These are phyloP conservation scores for Hypotaenidia okinawae DNA, from an alignment of 2,797 vertebrate species.

Conservation along the genomic window DNA sequence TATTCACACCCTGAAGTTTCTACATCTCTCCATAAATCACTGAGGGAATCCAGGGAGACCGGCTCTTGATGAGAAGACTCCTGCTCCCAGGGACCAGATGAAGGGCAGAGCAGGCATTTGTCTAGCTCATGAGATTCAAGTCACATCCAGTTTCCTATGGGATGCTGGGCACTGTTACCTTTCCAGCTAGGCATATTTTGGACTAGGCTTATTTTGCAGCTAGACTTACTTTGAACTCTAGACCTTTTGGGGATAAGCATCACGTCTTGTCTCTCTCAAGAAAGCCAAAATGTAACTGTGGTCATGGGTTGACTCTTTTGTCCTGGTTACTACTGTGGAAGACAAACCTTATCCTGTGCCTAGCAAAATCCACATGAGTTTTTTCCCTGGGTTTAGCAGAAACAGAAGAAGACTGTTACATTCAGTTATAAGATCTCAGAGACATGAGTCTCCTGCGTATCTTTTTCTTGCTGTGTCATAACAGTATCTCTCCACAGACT, in stretches of 20 bases:
- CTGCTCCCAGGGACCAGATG: background rate
- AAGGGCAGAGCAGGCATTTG: background rate
- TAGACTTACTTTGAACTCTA: background rate
- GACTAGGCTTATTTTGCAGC: background rate
- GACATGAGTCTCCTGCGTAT: background rate
- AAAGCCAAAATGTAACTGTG: background rate
- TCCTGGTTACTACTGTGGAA: background rate
- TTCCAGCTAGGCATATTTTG: background rate
- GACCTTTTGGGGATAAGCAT: background rate
- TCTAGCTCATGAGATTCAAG: background rate
- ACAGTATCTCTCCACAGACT: background rate
- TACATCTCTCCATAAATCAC: slow-evolving; percentile 30
- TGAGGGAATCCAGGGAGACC: slow-evolving; percentile 42
- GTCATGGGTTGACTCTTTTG: background rate
- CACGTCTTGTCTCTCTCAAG: background rate
- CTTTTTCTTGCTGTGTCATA: slow-evolving; percentile 1
- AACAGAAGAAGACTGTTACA: background rate
- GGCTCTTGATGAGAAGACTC: slow-evolving; percentile 21
- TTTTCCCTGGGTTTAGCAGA: background rate
- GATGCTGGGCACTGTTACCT: background rate
- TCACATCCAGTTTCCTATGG: background rate
- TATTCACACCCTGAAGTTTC: slow-evolving; percentile 32
- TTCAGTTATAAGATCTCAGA: background rate
- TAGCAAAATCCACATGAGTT: background rate
- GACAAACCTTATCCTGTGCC: background rate